A percentile compares a stretch with the other conserved stretches of the same genome.
phyloP scores from a whole-genome alignment of 2,888 invertebrate species.

The Vesta saturnalis region DNA sequence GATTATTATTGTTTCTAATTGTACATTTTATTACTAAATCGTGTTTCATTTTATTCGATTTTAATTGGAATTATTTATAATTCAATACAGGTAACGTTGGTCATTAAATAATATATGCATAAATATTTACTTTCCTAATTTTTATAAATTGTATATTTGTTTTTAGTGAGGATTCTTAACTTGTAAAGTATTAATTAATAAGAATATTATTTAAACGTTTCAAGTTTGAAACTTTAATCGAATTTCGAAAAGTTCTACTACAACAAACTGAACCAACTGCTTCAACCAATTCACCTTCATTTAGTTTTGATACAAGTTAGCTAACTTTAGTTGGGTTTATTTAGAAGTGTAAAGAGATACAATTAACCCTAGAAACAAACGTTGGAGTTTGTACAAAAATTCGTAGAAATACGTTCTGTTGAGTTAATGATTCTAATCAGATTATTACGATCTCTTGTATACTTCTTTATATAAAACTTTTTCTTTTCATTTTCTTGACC shows the following conservation, averaged over 20 bases:
- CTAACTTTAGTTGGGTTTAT: slow-evolving; percentile 21
- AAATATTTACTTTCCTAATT: too few species aligned
- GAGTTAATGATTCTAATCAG: slow-evolving; percentile 23
- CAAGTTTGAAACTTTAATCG: slow-evolving; percentile 4
- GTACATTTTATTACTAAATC: too few species aligned
- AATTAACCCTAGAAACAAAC: slow-evolving; percentile 21
- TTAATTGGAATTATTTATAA: too few species aligned
- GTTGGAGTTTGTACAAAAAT: slow-evolving; percentile 23
- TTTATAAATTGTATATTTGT: too few species aligned
- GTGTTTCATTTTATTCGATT: too few species aligned
- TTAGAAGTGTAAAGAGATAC: slow-evolving; percentile 26
- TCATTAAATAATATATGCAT: too few species aligned
- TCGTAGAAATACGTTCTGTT: slow-evolving; percentile 15
- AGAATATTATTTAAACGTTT: slow-evolving; percentile 5
- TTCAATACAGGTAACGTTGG: too few species aligned
- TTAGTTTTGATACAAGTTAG: slow-evolving; percentile 27
- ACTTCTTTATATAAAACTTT: too few species aligned
- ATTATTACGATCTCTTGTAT: slow-evolving; percentile 13
- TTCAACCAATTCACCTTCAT: slow-evolving; percentile 23
- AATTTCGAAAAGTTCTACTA: slow-evolving; percentile 7
- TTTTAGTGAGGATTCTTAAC: not conserved
- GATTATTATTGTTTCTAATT: too few species aligned
- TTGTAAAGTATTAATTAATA: not conserved
- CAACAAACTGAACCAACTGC: slow-evolving; percentile 17
- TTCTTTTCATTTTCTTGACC: too few species aligned